Base-by-base conservation (phyloP, 2,113 vertebrate species). In the Entomyzon cyanotis region DNA sequence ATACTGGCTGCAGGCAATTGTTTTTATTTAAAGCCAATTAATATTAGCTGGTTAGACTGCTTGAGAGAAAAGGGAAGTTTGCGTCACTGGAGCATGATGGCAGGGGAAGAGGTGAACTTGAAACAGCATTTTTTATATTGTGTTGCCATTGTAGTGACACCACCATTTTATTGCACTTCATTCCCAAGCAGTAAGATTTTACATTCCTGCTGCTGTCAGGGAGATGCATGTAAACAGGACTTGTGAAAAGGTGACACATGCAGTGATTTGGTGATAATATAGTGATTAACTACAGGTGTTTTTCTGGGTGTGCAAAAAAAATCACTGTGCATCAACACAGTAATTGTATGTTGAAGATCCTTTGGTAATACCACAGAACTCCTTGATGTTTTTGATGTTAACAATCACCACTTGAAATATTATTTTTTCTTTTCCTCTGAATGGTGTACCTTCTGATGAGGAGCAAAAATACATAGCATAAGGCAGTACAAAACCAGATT, bases 261-360 rank as follows among this genome's bases (percentile, higher is more conserved):
- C 39, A 59, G 71, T 7, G 16, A 73, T 56, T 79, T 27, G 17
- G 70, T 75, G 62, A 60, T 31, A 47, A 42, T 37, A 53, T 2
- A 12, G 27, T 52, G 33, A 56, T 80, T 59, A 50, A 53, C 50
- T 82, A 30, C 25, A 71, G 50, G 23, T 60, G 21, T 7, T 60
- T 79, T 92, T 75, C 41, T 67, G 70, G 30, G 7, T 46, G 18
- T 60, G 74, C 18, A 63, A 14, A 78, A 28, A 58, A 16, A 12
- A 7, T n/a, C n/a, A n/a, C n/a, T n/a, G 16, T 11, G 39, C 0
- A 5, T 50, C 6, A 4, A 2, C 0, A 0, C 46, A 39, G 25
- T 71, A 70, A 35, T 30, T 86, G 15, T 53, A 31, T 10, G 1
- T 10, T 60, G 79, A 58, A 62, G 55, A 60, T 39, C 5, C 31